Evolutionary conservation across 2,888 invertebrate genomes (phyloP).

Genomic region (Halictus quadricinctus): DNA sequence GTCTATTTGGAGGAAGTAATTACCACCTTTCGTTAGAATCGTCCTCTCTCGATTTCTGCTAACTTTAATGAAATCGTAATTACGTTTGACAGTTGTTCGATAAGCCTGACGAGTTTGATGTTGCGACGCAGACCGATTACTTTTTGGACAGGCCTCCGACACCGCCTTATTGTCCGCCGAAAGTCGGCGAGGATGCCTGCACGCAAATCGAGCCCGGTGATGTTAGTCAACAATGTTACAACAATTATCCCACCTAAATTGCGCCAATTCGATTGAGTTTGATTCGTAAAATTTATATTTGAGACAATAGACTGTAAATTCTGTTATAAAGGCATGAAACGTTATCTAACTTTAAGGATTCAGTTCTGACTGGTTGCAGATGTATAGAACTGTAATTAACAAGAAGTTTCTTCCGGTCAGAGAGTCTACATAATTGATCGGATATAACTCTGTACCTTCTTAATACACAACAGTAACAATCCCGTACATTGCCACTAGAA

Average conservation of each 20-base stretch:
- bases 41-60: neutral
- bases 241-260: neutral
- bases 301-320: neutral
- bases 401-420: too few relatives aligned
- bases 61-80: neutral
- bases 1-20: conserved; percentile 92
- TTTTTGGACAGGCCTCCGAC: conserved; percentile 92
- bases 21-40: rapidly evolving
- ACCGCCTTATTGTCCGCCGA: conserved; percentile 90
- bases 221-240: conserved; percentile 82
- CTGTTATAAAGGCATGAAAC: too few relatives aligned
- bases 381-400: too few relatives aligned
- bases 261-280: neutral
- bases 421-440: too few relatives aligned
- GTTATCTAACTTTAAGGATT: too few relatives aligned
- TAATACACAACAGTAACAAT: too few relatives aligned
- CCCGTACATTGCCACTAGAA: too few relatives aligned
- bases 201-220: conserved; percentile 97
- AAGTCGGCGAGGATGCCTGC: conserved; percentile 90
- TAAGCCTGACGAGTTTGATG: conserved; percentile 89
- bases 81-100: conserved; percentile 85
- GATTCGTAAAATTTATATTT: neutral
- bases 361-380: too few relatives aligned
- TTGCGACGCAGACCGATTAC: conserved; percentile 93
- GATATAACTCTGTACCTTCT: too few relatives aligned